Evolutionary conservation across 1,140 invertebrate genomes (phyloP), one percentile per base, ranked within the genome.

Genomic region (Aculops lycopersici): DNA sequence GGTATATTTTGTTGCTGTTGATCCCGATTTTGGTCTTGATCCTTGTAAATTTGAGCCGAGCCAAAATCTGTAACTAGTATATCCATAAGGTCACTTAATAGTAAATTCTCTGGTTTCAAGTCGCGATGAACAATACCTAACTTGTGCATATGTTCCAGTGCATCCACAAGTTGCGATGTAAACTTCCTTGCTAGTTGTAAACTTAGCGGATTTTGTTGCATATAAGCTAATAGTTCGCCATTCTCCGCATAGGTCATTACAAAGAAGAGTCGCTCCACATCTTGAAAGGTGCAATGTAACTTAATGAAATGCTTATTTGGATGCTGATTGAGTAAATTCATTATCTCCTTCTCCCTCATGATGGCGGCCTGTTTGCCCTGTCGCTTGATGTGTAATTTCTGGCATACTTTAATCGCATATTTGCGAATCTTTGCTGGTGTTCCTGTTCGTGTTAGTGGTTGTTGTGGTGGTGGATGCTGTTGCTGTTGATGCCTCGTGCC

Each of bases 51-150:
- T 59, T 86, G 92, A 1, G 80, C 75, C 39, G 83, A 88, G 15
- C 90, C 90, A 58, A 97, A 97, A 60, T 98, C 90, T 14, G 84
- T 84, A 35, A 97, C 74, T 49, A 86, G 65, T 44, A 94, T 74
- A 59, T 97, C 88, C 77, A 90, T 90, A 43, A 78, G 72, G 54
- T 86, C 77, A 59, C 79, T 77, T 21, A 68, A 48, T n/a, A 69
- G 49, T 46, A 68, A 64, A 48, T 68, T 68, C 50, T 68, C 66
- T 35, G 66, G 66, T 48, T 68, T 69, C 21, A 64, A 45, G 48
- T 65, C 63, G 43, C 55, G 53, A 57, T 97, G 90, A 50, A 95
- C 76, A 40, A 97, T 79, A 36, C 72, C 71, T 45, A 80, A 64
- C 14, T 68, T 65, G 53, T 94, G 81, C 48, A 98, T 67, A 52